Percentiles rank a stretch among this genome's conserved stretches.
Conservation (phyloP, 2,797 vertebrate species). For the Erpetoichthys calabaricus region DNA sequence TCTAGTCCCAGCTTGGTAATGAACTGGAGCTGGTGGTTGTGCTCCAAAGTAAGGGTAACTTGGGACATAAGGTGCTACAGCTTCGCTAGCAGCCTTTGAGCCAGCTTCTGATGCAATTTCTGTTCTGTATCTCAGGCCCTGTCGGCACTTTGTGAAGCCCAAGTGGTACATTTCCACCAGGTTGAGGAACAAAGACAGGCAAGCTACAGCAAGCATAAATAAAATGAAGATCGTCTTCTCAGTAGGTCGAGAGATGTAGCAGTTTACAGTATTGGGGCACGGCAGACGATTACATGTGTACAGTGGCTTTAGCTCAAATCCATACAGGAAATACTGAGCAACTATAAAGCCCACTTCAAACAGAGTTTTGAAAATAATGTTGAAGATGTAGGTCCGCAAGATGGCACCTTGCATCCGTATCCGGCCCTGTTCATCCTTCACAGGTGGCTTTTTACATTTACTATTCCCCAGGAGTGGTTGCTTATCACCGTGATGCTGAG, state of each 20-base stretch:
- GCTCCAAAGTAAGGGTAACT: slow-evolving; percentile 45
- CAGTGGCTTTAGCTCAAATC: slow-evolving; percentile 69
- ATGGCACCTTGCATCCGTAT: slow-evolving; percentile 57
- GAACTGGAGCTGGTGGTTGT: slow-evolving; percentile 25
- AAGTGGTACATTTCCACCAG: slow-evolving; percentile 75
- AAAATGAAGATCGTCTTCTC: slow-evolving; percentile 81
- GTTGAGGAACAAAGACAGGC: slow-evolving; percentile 69
- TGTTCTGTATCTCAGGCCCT: slow-evolving; percentile 39
- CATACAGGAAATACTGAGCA: slow-evolving; percentile 70
- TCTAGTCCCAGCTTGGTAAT: slow-evolving; percentile 36
- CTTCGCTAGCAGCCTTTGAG: slow-evolving; percentile 28
- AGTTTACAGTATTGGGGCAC: slow-evolving; percentile 73
- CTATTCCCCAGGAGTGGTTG: slow-evolving; percentile 28
- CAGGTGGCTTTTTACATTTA: slow-evolving; percentile 30
- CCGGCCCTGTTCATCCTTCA: slow-evolving; percentile 44
- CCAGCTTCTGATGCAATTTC: slow-evolving; percentile 1
- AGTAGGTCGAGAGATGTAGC: slow-evolving; percentile 74
- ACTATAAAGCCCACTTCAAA: slow-evolving; percentile 74
- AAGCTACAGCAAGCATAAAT: slow-evolving; percentile 73
- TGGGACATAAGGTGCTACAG: slow-evolving; percentile 37
- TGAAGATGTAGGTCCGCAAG: slow-evolving; percentile 67
- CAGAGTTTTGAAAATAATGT: slow-evolving; percentile 68
- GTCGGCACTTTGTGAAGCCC: slow-evolving; percentile 60
- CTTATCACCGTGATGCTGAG: slow-evolving; percentile 26
- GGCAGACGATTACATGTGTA: slow-evolving; percentile 71